phyloP scores from a whole-genome alignment of 2,888 invertebrate genomes.

The Scrobipalpa atriplicella region DNA sequence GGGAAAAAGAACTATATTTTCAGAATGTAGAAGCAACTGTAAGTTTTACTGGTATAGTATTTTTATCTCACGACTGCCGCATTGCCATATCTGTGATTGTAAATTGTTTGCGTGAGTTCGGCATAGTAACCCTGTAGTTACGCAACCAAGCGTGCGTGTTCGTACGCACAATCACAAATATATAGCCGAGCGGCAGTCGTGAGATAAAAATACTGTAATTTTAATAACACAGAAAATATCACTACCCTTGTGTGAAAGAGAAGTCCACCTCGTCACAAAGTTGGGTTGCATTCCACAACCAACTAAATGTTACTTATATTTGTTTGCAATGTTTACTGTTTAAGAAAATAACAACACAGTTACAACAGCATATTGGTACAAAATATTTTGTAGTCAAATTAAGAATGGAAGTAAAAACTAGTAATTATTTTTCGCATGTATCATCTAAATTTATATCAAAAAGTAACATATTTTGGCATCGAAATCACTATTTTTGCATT shows the following conservation, averaged over 20 bases:
- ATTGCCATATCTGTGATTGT: too few species aligned
- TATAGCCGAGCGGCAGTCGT: too few species aligned
- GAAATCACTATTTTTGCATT: conserved; percentile 56
- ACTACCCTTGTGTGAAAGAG: conserved; percentile 4
- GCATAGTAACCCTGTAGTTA: too few species aligned
- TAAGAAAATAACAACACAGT: conserved; percentile 36
- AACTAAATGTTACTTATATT: not conserved
- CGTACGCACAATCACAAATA: too few species aligned
- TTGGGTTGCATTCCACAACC: not conserved
- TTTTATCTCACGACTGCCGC: too few species aligned
- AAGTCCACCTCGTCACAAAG: conserved; percentile 14
- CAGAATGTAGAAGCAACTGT: too few species aligned
- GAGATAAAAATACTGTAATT: too few species aligned
- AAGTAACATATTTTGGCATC: conserved; percentile 62
- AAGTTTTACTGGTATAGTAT: too few species aligned
- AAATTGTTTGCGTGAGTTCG: too few species aligned
- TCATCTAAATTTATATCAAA: not conserved
- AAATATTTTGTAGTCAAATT: conserved; percentile 44
- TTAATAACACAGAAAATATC: too few species aligned
- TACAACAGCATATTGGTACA: conserved; percentile 57
- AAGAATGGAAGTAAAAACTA: not conserved
- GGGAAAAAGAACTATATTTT: too few species aligned
- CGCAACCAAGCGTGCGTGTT: too few species aligned
- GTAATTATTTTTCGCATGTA: not conserved
- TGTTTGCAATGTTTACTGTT: not conserved